Evolutionary conservation across 2,888 invertebrate genomes (phyloP).

Genomic region (Drosophila pseudotalamancana): DNA sequence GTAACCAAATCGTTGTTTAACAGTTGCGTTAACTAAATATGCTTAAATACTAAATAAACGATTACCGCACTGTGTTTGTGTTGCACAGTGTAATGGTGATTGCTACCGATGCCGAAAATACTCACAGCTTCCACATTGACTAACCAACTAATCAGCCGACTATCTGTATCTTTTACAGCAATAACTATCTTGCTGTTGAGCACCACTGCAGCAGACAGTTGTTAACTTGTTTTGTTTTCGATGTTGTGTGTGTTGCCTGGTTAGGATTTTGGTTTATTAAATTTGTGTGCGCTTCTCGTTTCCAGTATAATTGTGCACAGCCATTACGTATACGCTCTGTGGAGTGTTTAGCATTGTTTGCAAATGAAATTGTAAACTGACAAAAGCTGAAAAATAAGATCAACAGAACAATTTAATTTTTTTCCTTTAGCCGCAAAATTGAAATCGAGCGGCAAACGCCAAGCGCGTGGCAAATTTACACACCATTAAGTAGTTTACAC

Average conservation of each 20-base stretch:
- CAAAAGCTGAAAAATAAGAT: slow-evolving; percentile 38
- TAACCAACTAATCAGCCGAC: slow-evolving; percentile 38
- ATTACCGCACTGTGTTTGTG: neutral
- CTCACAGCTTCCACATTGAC: slow-evolving; percentile 48
- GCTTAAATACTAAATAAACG: neutral
- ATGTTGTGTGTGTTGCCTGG: slow-evolving; percentile 11
- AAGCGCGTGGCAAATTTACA: slow-evolving; percentile 78
- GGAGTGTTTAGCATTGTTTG: slow-evolving; percentile 33
- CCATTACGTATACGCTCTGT: slow-evolving; percentile 69
- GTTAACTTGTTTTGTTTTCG: slow-evolving; percentile 2
- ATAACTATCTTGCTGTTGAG: slow-evolving; percentile 1
- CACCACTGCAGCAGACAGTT: slow-evolving; percentile 14
- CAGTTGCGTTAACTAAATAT: neutral
- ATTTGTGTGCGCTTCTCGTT: slow-evolving; percentile 52
- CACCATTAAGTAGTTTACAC: slow-evolving; percentile 82
- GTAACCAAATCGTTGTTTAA: neutral
- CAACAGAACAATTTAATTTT: slow-evolving; percentile 70
- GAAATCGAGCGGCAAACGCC: slow-evolving; percentile 63
- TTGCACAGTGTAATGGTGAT: slow-evolving; percentile 34
- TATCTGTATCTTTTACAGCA: slow-evolving; percentile 1
- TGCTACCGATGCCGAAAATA: slow-evolving; percentile 24
- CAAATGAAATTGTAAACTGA: slow-evolving; percentile 56
- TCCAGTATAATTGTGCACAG: slow-evolving; percentile 65
- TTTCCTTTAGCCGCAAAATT: slow-evolving; percentile 74
- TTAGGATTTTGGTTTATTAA: slow-evolving; percentile 56